Conservation (phyloP, 2,797 vertebrate species). For the Leptoclinus maculatus region DNA sequence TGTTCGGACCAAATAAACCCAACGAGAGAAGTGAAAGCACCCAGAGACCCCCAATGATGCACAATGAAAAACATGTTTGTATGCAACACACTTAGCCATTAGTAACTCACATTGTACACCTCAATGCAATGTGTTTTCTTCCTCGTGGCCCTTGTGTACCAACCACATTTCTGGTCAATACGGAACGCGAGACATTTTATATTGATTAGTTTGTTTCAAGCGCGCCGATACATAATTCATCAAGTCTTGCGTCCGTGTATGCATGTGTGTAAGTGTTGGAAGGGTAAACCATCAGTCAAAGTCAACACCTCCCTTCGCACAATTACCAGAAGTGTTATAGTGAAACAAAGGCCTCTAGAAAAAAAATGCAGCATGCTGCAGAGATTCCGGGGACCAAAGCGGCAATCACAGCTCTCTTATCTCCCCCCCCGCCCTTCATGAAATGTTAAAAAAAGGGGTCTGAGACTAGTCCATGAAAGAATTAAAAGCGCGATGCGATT, state of each 20-base stretch:
- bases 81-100: not conserved
- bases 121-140: not conserved
- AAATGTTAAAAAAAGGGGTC: constrained; percentile 60
- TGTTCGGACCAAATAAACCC: not conserved
- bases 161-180: constrained; percentile 46
- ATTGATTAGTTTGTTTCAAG: constrained; percentile 70
- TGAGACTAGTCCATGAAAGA: constrained; percentile 72
- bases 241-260: not conserved
- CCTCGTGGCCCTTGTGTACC: constrained; percentile 1
- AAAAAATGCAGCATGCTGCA: constrained; percentile 16
- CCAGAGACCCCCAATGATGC: not conserved
- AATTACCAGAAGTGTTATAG: constrained; percentile 29
- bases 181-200: constrained; percentile 51
- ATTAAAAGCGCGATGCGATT: constrained; percentile 77
- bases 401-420: constrained; percentile 39
- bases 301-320: constrained; percentile 48
- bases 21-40: not conserved
- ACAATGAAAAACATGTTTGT: not conserved
- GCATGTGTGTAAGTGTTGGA: not conserved
- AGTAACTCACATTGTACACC: not conserved
- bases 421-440: constrained; percentile 38
- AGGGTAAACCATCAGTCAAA: constrained; percentile 62
- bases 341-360: constrained; percentile 37
- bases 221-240: constrained; percentile 61
- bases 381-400: constrained; percentile 20